Conservation (phyloP, 2,797 vertebrate genomes). For the Natrix natrix region DNA sequence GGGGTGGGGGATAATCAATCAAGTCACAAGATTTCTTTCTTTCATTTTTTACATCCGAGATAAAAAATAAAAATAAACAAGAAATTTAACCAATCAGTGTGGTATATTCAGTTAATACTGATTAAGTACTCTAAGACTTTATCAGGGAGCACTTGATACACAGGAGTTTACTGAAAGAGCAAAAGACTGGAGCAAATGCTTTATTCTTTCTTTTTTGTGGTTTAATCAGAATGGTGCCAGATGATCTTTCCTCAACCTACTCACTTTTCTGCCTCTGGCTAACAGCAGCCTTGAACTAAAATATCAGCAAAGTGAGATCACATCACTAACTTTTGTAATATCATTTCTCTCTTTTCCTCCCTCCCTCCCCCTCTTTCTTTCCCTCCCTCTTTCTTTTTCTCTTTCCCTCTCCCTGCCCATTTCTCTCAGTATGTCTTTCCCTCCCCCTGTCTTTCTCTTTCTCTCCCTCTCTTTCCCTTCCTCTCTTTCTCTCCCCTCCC, state of each 20-base stretch:
- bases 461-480: too few species aligned
- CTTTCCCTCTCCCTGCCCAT: too few species aligned
- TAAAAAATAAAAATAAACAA: slow-evolving; percentile 4
- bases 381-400: too few species aligned
- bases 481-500: too few species aligned
- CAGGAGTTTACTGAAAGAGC: slow-evolving; percentile 51
- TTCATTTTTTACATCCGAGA: background rate
- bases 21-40: background rate
- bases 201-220: slow-evolving; percentile 42
- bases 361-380: too few species aligned
- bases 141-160: slow-evolving; percentile 42
- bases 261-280: slow-evolving; percentile 21
- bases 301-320: slow-evolving; percentile 52
- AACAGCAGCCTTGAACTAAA: slow-evolving; percentile 62
- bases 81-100: slow-evolving; percentile 43
- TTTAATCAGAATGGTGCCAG: slow-evolving; percentile 53
- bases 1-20: background rate
- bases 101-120: slow-evolving; percentile 28
- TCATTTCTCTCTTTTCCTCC: too few species aligned
- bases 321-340: slow-evolving; percentile 22
- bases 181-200: slow-evolving; percentile 49
- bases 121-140: slow-evolving; percentile 28
- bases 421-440: too few species aligned
- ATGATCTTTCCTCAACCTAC: slow-evolving; percentile 41
- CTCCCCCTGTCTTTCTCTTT: too few species aligned